Percentiles rank a stretch among this genome's conserved stretches.
phyloP scores from a whole-genome alignment of 2,888 invertebrate genomes.

The Erpobdella octoculata region DNA sequence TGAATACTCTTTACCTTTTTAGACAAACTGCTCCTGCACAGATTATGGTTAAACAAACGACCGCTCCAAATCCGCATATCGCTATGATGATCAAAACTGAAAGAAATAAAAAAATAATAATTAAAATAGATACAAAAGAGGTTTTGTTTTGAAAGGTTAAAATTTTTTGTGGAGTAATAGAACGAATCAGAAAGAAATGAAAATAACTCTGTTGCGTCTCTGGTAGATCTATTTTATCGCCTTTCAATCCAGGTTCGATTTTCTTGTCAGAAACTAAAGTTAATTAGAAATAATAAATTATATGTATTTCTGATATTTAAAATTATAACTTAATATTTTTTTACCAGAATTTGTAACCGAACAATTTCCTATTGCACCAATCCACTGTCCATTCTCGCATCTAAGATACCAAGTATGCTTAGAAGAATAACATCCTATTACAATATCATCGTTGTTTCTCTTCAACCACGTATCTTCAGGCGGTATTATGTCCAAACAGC shows the following conservation, averaged over 20 bases:
- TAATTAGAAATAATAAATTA: too few species aligned
- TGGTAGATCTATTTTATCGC: too few species aligned
- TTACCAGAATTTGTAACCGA: background rate
- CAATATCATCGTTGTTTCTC: constrained; percentile 12
- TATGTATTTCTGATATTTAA: too few species aligned
- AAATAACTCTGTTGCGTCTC: background rate
- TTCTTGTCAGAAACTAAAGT: too few species aligned
- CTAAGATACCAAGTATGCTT: constrained; percentile 23
- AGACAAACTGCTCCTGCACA: background rate
- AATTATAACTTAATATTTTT: too few species aligned
- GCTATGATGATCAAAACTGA: background rate
- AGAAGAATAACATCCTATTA: constrained; percentile 26
- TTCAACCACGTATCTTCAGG: constrained; percentile 28
- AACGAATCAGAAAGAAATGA: background rate
- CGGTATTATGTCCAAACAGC: constrained; percentile 28
- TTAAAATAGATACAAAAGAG: background rate
- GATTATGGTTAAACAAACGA: background rate
- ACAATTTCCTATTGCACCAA: constrained; percentile 28
- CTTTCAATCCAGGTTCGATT: too few species aligned
- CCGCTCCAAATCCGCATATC: background rate
- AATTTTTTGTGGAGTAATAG: background rate
- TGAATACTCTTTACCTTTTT: too few species aligned
- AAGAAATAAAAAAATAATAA: background rate
- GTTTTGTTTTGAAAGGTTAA: background rate
- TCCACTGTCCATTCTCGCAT: constrained; percentile 24